Conservation (phyloP, 2,888 invertebrate genomes). For the Hydraecia micacea region DNA sequence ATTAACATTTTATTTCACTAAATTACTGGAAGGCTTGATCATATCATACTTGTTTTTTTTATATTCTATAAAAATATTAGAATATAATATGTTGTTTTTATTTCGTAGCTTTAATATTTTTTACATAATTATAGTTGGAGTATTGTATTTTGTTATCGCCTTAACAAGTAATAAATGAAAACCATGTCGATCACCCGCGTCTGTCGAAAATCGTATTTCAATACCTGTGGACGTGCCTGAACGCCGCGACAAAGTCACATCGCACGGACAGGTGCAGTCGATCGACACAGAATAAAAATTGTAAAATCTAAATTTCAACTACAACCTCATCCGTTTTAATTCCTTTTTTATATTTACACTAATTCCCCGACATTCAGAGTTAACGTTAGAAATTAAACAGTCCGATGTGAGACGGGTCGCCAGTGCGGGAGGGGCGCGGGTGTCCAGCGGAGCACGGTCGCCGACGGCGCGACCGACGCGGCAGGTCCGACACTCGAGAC, state of each 20-base stretch:
- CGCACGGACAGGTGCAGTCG: slow-evolving; percentile 70
- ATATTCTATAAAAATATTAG: slow-evolving; percentile 91
- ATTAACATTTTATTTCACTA: slow-evolving; percentile 83
- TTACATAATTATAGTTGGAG: slow-evolving; percentile 86
- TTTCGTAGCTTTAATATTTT: slow-evolving; percentile 81
- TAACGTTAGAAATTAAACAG: slow-evolving; percentile 73
- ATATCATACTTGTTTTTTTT: slow-evolving; percentile 85
- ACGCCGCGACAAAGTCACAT: slow-evolving; percentile 77
- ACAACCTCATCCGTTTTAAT: slow-evolving; percentile 74
- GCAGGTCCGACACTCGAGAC: slow-evolving; percentile 49
- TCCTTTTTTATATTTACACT: slow-evolving; percentile 78
- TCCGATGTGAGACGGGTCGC: slow-evolving; percentile 86
- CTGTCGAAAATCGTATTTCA: slow-evolving; percentile 33
- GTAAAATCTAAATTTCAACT: slow-evolving; percentile 77
- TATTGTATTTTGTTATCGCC: slow-evolving; percentile 83
- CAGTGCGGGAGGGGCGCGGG: slow-evolving; percentile 88
- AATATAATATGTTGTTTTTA: slow-evolving; percentile 83
- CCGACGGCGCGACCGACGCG: slow-evolving; percentile 39
- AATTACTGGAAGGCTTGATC: slow-evolving; percentile 90
- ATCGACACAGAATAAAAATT: slow-evolving; percentile 73
- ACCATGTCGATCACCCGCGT: slow-evolving; percentile 71
- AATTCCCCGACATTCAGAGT: slow-evolving; percentile 64
- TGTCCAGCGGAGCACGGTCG: slow-evolving; percentile 83
- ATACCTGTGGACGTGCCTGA: slow-evolving; percentile 70
- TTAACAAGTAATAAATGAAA: slow-evolving; percentile 77